phyloP scores from a whole-genome alignment of 2,797 vertebrate species.

The Labeo calbasu region DNA sequence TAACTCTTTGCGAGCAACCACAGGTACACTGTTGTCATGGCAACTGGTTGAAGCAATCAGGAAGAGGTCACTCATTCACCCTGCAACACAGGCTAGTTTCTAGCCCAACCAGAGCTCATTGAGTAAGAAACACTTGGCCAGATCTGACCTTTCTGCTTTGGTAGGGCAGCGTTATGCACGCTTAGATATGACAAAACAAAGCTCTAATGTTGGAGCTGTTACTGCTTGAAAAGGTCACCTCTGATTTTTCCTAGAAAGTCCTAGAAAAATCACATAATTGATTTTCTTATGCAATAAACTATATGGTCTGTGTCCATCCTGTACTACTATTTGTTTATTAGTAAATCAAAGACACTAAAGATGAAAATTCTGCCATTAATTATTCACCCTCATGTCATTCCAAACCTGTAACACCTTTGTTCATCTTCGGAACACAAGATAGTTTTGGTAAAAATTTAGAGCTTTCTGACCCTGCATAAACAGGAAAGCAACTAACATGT shows the following conservation, averaged over 20 bases:
- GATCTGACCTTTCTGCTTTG: slow-evolving; percentile 31
- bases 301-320: not conserved
- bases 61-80: slow-evolving; percentile 21
- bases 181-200: slow-evolving; percentile 1
- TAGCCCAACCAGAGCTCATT: slow-evolving; percentile 9
- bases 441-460: too few relatives aligned
- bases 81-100: not conserved
- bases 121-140: not conserved
- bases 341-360: not conserved
- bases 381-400: too few relatives aligned
- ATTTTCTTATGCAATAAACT: not conserved
- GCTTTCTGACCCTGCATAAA: too few relatives aligned
- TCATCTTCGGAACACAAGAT: too few relatives aligned
- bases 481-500: too few relatives aligned
- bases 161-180: not conserved
- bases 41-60: slow-evolving; percentile 32
- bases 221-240: not conserved
- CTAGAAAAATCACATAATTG: not conserved
- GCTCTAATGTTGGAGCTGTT: not conserved
- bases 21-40: slow-evolving; percentile 19
- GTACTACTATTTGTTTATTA: too few relatives aligned
- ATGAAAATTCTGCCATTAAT: too few relatives aligned
- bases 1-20: slow-evolving; percentile 14
- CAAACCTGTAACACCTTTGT: too few relatives aligned
- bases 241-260: not conserved